Evolutionary conservation across 1,140 invertebrate genomes (phyloP), one percentile per base, ranked within the genome.

Genomic region (Helicoverpa zea): DNA sequence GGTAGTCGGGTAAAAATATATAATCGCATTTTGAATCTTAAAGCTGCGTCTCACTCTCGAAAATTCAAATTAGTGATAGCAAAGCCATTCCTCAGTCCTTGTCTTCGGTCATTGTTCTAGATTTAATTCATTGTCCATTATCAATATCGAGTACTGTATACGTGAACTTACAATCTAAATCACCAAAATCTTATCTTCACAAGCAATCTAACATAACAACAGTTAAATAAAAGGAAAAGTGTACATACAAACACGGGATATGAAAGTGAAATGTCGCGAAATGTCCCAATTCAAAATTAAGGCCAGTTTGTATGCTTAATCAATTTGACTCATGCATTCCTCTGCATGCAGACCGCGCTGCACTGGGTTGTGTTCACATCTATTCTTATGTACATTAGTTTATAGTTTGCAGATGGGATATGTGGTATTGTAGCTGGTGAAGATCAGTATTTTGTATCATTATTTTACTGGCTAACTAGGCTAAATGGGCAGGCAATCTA

Each of bases 311-410:
- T 52, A 73, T 74, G 70, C 58, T 72, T 80, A 80, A 80, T 80
- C 56, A 80, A 80, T 80, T 80, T 72, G 79, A 73, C 79, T 77
- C 68, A 73, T 80, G 58, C 79, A 80, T 80, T 64, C 79, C 68
- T 13, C 18, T 64, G 49, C 30, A 14, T 51, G n/a, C 3, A 16
- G 16, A 16, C 76, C 14, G 61, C 14, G 16, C 7, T 61, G 30
- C 16, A 78, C 54, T 72, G 29, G 49, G 18, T 58, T 72, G 47
- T 58, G 49, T 35, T 14, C 29, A 52, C 52, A 35, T 18, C 54
- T 72, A 61, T 79, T 72, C 49, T 79, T 30, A 5, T 51, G 43
- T 73, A 61, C 51, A 70, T 63, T n/a, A 76, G 30, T 11, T 16
- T 30, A 52, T n/a, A 76, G 30, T 12, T 18, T 35, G 52, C 30